Evolutionary conservation across 2,888 invertebrate species (phyloP), one percentile per base, ranked within the genome.

Genomic region (Tenthredo distinguenda): DNA sequence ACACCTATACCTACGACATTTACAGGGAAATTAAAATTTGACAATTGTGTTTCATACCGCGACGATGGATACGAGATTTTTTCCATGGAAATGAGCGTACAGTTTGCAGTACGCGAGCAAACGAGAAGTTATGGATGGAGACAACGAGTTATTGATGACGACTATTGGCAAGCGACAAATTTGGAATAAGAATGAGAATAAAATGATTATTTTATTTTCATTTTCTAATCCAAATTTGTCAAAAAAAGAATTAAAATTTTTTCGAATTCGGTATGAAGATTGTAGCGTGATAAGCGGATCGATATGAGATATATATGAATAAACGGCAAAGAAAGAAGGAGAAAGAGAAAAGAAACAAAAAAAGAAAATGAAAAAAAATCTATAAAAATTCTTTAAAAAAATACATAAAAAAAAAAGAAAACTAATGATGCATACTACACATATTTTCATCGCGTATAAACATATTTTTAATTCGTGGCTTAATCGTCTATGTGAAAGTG

Each of bases 401-500:
- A 79, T 7, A n/a, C 55, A 34, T 18, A 47, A 55, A 77, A n/a
- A 82, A 82, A 82, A 65, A 82, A 68, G 43, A 65, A 83, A 65
- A 47, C 2, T 40, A 47, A 83, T 55, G 47, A 26, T 40, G 65
- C 58, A 77, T 77, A 77, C 77, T 74, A 74, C 72, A 74, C 72
- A 74, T 74, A 74, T 74, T 74, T 62, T 81, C 81, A 58, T 55
- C 55, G 77, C 77, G 55, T 77, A 77, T 77, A 50, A 58, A 77
- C 37, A 77, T 77, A 81, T 50, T 68, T 55, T 90, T 89, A 87
- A 87, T 90, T 89, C 88, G 89, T 90, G 90, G 91, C 91, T 91
- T 89, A 89, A 86, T 91, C 88, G 90, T 91, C 88, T 89, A 89
- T 91, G 90, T 90, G 88, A 90, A 91, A 90, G 88, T 91, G 88